Percentiles rank a stretch among this genome's conserved stretches.
Conservation (phyloP, 1,140 invertebrate genomes). For the Rhyzopertha dominica region DNA sequence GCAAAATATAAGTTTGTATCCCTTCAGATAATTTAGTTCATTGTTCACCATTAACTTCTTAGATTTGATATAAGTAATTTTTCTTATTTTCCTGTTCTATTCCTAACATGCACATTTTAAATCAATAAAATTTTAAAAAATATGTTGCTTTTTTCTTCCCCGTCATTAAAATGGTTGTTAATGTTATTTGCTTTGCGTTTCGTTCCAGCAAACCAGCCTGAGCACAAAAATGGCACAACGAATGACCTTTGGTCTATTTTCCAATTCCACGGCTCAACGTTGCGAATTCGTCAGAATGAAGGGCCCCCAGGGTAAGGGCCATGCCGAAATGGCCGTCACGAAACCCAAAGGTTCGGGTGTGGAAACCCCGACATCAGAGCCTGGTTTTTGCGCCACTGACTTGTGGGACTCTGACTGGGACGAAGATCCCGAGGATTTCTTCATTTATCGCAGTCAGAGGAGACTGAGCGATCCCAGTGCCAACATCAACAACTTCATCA, state of each 20-base stretch:
- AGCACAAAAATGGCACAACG: conserved; percentile 92
- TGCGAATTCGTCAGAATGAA: conserved; percentile 98
- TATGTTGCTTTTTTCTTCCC: too few species aligned
- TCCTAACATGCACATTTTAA: too few species aligned
- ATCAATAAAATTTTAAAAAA: too few species aligned
- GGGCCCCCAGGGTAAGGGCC: conserved; percentile 92
- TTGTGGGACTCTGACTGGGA: conserved; percentile 85
- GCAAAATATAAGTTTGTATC: too few species aligned
- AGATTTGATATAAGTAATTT: too few species aligned
- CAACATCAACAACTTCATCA: conserved; percentile 84
- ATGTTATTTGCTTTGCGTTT: conserved; percentile 21
- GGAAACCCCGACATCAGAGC: conserved; percentile 93
- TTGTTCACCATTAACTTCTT: too few species aligned
- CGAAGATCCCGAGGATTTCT: conserved; percentile 78
- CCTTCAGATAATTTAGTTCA: too few species aligned
- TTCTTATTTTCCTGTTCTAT: too few species aligned
- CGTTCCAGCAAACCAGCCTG: conserved; percentile 75
- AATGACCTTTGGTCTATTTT: conserved; percentile 92
- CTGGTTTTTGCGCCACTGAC: conserved; percentile 76
- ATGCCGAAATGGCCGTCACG: conserved; percentile 97
- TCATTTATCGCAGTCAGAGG: conserved; percentile 72
- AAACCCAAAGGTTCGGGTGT: conserved; percentile 84
- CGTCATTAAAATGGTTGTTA: too few species aligned
- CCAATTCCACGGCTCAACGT: conserved; percentile 69
- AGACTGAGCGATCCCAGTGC: conserved; percentile 90